Conservation (phyloP, 2,113 vertebrate genomes). For the Geococcyx californianus region DNA sequence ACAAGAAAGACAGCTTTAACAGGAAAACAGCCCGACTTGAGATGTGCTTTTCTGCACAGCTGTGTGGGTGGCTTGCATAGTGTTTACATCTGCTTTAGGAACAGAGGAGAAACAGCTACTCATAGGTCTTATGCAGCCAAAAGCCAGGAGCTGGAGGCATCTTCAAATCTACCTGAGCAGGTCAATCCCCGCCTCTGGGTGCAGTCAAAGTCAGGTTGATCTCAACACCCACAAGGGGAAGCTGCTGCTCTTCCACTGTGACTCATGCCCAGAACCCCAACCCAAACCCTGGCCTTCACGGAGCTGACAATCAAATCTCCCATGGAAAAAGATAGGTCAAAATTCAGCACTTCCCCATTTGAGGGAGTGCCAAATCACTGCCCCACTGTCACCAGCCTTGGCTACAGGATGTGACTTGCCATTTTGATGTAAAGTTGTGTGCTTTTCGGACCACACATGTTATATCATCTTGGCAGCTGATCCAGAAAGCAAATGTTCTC, state of each 20-base stretch:
- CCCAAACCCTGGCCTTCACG: background rate
- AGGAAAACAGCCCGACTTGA: background rate
- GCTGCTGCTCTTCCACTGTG: background rate
- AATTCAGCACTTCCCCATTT: background rate
- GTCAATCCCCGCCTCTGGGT: background rate
- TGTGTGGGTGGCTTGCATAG: background rate
- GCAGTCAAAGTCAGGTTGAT: background rate
- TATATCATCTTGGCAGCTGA: background rate
- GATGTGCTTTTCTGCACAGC: background rate
- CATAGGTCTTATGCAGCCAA: rapidly evolving
- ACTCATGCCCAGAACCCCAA: background rate
- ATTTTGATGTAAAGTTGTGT: background rate
- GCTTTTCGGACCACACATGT: background rate
- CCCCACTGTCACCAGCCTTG: background rate
- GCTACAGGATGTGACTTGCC: background rate
- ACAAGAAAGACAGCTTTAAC: background rate
- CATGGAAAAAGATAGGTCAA: rapidly evolving
- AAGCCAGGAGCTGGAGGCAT: background rate
- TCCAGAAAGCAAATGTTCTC: background rate
- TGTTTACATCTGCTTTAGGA: background rate
- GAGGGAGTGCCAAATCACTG: background rate
- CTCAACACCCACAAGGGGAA: background rate
- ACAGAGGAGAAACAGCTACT: background rate
- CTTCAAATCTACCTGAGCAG: background rate
- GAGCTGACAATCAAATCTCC: rapidly evolving